These are phyloP conservation scores for Siniperca undulata DNA, from an alignment of 2,797 vertebrate genomes.

Conservation along the genomic window DNA sequence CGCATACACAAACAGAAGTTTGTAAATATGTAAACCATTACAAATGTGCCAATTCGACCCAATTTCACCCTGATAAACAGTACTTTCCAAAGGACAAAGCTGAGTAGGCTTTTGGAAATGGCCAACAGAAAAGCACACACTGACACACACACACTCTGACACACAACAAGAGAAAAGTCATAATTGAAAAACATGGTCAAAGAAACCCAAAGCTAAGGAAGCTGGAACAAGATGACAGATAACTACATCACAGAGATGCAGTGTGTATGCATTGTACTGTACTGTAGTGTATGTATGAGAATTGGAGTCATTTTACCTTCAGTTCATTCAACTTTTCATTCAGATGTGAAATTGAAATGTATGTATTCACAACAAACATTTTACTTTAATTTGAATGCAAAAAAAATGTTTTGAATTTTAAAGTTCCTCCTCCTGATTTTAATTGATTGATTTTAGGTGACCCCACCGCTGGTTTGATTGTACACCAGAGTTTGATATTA, in stretches of 20 bases:
- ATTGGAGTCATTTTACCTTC: neutral
- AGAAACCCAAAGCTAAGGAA: neutral
- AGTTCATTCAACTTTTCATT: neutral
- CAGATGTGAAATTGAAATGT: neutral
- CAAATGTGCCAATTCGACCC: neutral
- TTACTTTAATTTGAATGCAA: neutral
- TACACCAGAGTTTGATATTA: neutral
- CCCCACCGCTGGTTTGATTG: neutral
- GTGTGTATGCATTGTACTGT: neutral
- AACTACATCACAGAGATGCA: neutral
- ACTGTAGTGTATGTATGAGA: neutral
- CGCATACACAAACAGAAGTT: neutral
- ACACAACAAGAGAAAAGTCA: neutral
- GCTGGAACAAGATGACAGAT: neutral
- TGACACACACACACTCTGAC: neutral
- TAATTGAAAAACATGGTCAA: neutral
- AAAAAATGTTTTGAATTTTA: neutral
- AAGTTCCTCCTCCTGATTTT: neutral
- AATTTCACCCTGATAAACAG: neutral
- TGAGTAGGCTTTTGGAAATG: neutral
- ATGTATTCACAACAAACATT: neutral
- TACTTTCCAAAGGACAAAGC: neutral
- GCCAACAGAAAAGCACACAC: neutral
- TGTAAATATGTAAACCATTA: neutral
- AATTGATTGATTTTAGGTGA: neutral